Evolutionary conservation across 2,888 invertebrate genomes (phyloP), one percentile per base, ranked within the genome.

Genomic region (Monoplex corrugatus): DNA sequence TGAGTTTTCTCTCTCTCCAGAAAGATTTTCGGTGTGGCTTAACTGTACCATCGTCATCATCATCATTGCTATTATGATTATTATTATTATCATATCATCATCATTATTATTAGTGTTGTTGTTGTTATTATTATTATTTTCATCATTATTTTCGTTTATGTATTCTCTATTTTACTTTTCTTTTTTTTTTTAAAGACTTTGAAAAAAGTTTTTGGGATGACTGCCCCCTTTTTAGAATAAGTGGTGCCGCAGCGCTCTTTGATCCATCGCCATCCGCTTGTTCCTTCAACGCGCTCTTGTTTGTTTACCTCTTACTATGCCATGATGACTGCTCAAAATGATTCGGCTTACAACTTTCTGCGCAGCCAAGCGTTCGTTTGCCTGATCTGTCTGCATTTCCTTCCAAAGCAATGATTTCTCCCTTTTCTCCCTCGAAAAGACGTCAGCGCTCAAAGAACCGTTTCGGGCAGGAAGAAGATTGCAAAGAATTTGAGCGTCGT

Each of bases 401-500:
- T 45, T 8, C 44, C 19, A 13, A 19, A 45, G 45, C 84, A 84
- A 84, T 45, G 84, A 57, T 45, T 84, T 50, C 84, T 84, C 84
- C 84, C 84, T 45, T n/a, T 57, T 45, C n/a, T 23, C 23, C 16
- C n/a, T 0, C 43, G n/a, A 23, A 6, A 83, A 5, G 35, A 38
- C 13, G 35, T 5, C 10, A 35, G 16, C 2, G 45, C 23, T 19
- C 5, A 82, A 35, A 38, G 6, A 23, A 38, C 13, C n/a, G n/a
- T 28, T 68, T n/a, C 28, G 38, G 2, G n/a, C 50, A 40, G 63
- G 19, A 40, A 19, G 40, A 68, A 43, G 45, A 68, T 28, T 63
- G 68, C 68, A 63, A 38, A 43, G 68, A 86, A 86, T 68, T 84
- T 57, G 35, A 84, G 84, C 78, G 86, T 13, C 8, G 86, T 13